These are phyloP conservation scores for Acomys russatus DNA, from an alignment of 2,797 vertebrate species.

Conservation along the genomic window DNA sequence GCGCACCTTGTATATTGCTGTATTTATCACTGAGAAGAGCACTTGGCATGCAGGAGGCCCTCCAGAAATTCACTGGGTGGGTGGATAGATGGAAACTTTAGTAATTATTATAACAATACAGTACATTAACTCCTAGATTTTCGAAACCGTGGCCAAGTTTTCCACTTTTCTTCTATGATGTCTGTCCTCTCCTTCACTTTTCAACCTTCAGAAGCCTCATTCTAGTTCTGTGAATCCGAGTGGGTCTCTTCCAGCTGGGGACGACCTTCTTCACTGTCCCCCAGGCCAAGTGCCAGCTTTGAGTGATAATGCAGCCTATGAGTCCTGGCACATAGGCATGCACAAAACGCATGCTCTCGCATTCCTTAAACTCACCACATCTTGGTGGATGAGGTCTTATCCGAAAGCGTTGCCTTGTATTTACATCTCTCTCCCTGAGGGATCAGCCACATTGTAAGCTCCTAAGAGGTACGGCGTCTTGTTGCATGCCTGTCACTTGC, in stretches of 20 bases:
- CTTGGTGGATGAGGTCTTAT: slow-evolving; percentile 30
- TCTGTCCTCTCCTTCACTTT: not conserved
- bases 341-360: not conserved
- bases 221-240: not conserved
- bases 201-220: not conserved
- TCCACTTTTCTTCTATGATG: not conserved
- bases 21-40: not conserved
- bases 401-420: not conserved
- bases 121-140: slow-evolving; percentile 7
- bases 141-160: slow-evolving; percentile 8
- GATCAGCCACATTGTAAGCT: not conserved
- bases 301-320: not conserved
- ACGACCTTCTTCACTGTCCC: slow-evolving; percentile 9
- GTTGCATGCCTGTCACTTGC: not conserved
- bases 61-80: not conserved
- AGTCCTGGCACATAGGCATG: not conserved
- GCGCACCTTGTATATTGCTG: not conserved
- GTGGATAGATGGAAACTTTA: not conserved
- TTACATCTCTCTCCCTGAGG: not conserved
- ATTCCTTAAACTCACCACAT: slow-evolving; percentile 12
- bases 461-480: not conserved
- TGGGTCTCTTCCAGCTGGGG: not conserved
- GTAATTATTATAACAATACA: not conserved
- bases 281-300: not conserved
- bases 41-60: not conserved